phyloP scores from a whole-genome alignment of 2,797 vertebrate species.

The Rhinoraja longicauda region DNA sequence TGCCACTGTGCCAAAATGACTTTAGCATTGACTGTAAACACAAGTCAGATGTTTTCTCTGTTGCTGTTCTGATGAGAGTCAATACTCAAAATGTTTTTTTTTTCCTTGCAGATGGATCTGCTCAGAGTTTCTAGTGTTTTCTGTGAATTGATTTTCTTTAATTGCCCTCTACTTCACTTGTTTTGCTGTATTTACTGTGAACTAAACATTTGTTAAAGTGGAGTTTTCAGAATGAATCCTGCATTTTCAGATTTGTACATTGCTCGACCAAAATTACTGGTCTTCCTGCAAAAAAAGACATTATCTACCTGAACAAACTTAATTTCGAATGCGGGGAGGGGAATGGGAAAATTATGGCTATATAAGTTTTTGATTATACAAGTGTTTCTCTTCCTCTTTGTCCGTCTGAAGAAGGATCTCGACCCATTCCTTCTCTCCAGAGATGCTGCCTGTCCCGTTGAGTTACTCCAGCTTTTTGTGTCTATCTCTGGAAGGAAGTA shows the following conservation, averaged over 20 bases:
- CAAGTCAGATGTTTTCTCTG: background rate
- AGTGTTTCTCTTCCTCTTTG: background rate
- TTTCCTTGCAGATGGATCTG: background rate
- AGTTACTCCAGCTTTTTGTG: no score
- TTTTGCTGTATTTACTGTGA: background rate
- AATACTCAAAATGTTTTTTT: background rate
- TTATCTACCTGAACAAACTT: background rate
- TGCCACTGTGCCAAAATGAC: background rate
- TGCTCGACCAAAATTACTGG: background rate
- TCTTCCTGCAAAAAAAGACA: background rate
- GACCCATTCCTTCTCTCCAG: no score
- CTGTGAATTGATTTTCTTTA: constrained; percentile 28
- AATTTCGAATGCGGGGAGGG: background rate
- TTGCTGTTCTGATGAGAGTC: constrained; percentile 8
- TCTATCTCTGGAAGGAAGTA: no score
- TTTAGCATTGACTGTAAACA: background rate
- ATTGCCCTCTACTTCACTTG: background rate
- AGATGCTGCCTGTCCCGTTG: no score
- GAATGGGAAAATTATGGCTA: background rate
- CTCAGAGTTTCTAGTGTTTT: constrained; percentile 1
- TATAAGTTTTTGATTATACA: no score
- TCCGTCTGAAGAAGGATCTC: no score
- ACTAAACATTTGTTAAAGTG: background rate
- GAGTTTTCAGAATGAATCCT: background rate
- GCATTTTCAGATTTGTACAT: background rate